Evolutionary conservation across 1,140 invertebrate genomes (phyloP), one percentile per base, ranked within the genome.

Genomic region (Drosophila yakuba): DNA sequence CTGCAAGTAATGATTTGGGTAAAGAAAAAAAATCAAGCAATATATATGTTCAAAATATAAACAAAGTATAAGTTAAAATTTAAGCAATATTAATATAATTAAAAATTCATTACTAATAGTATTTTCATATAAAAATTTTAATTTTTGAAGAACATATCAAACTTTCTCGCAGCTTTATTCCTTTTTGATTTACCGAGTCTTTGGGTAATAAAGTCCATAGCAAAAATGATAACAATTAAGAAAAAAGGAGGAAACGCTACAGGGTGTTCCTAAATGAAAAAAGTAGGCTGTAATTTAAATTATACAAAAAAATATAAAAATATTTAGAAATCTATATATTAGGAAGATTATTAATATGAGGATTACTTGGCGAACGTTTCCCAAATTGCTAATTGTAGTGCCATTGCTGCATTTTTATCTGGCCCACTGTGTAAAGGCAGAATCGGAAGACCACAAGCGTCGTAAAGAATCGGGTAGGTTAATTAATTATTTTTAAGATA

Each of bases 191-290:
- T 17, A 17, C 17, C 60, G 28, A 38, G 43, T 35, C 44, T 52
- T 57, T 54, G 48, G 45, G 71, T 88, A 86, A 86, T 88, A 82
- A 88, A 86, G 79, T 88, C 67, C 60, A 83, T 83, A 67, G 55
- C 67, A 57, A 61, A 59, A 79, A 83, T 32, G 59, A 76, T 83
- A 88, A 83, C 63, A 82, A 83, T 73, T 77, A 88, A 83, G 68
- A 44, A 67, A 67, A 56, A 41, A 63, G 52, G 45, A 35, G 56
- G 20, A 44, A 23, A 1, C 0, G 2, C 14, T 59, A 86, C 62
- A 88, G 83, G 83, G 83, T 86, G 83, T 23, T 25, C 25, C 44
- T 8, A 48, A 28, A 14, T 11, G 2, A 32, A 35, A 32, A 7
- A 32, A 67, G 23, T 36, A 59, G 35, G 12, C 28, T 41, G 10